These are phyloP conservation scores for Tragulus kanchil DNA, from an alignment of 2,113 vertebrate species.

Conservation along the genomic window DNA sequence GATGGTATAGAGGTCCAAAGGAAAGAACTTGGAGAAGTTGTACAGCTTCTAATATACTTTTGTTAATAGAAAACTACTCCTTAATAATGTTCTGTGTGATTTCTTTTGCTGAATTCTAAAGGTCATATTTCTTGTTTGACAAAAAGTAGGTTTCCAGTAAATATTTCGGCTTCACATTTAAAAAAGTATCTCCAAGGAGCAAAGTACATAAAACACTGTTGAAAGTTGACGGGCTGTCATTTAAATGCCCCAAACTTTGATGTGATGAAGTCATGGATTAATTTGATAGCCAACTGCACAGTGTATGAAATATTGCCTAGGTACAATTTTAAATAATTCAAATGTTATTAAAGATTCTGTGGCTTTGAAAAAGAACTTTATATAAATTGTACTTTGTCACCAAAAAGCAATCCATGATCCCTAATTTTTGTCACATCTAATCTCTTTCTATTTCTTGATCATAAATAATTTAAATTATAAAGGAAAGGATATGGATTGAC, in stretches of 20 bases:
- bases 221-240: not conserved
- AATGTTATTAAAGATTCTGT: not conserved
- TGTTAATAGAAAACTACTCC: slow-evolving; percentile 19
- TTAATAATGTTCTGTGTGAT: not conserved
- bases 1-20: not conserved
- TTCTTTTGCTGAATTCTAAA: slow-evolving; percentile 52
- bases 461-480: not conserved
- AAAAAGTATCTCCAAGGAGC: not conserved
- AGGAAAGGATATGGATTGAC: not conserved
- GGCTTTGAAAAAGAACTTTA: not conserved
- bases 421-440: not conserved
- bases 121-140: not conserved
- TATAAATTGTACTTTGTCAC: not conserved
- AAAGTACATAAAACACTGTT: not conserved
- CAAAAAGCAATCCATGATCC: not conserved
- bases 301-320: not conserved
- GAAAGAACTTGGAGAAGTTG: not conserved
- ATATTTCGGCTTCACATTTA: not conserved
- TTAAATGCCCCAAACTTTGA: not conserved
- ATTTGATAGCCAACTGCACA: not conserved
- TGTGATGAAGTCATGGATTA: not conserved
- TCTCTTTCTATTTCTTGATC: slow-evolving; percentile 13
- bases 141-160: not conserved
- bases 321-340: not conserved
- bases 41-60: not conserved